These are phyloP conservation scores for Cairina moschata DNA, from an alignment of 2,113 vertebrate genomes.

Conservation along the genomic window DNA sequence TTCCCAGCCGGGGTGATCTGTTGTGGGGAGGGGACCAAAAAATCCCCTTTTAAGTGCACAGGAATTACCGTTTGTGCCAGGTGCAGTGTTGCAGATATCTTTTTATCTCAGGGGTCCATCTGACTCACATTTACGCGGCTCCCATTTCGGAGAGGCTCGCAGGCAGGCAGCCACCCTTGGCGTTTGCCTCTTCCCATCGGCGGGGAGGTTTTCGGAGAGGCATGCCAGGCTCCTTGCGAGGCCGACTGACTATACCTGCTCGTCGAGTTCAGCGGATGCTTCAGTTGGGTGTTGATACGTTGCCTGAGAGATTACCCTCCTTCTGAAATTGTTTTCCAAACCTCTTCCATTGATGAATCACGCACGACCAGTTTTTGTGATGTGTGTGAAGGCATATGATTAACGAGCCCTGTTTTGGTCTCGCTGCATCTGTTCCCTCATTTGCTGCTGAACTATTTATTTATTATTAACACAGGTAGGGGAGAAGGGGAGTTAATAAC, in stretches of 20 bases:
- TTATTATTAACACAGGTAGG: background rate
- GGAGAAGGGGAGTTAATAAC: background rate
- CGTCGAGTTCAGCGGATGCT: slow-evolving; percentile 56
- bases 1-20: background rate
- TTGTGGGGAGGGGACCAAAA: background rate
- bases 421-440: background rate
- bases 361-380: background rate
- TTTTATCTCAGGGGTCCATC: background rate
- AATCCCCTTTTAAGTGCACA: background rate
- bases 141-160: background rate
- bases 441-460: rapidly evolving
- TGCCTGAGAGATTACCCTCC: slow-evolving; percentile 53
- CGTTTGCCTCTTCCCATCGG: background rate
- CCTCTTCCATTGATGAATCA: slow-evolving; percentile 59
- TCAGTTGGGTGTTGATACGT: slow-evolving; percentile 64
- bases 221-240: background rate
- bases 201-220: background rate
- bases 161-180: background rate
- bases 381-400: background rate
- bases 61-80: background rate
- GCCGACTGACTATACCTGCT: slow-evolving; percentile 51
- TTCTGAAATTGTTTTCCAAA: slow-evolving; percentile 55
- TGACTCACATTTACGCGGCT: background rate
- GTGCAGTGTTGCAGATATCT: background rate
- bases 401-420: background rate